Evolutionary conservation across 2,888 invertebrate genomes (phyloP).

Genomic region (Cheilosia scutellata): DNA sequence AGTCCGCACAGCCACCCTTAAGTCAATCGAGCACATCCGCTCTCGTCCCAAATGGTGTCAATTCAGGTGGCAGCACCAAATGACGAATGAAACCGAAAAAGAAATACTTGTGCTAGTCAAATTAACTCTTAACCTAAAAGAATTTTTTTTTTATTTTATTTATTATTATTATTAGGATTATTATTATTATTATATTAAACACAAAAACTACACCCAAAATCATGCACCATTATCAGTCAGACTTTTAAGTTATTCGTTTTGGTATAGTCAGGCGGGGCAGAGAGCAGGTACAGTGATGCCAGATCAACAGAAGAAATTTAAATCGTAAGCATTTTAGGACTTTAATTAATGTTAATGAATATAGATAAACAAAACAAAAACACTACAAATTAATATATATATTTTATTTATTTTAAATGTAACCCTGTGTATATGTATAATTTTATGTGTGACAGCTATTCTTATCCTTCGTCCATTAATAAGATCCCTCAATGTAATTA

Average conservation of each 20-base stretch:
- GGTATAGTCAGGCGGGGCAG: background rate
- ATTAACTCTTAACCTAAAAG: conserved; percentile 78
- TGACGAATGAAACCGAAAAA: conserved; percentile 85
- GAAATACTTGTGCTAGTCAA: conserved; percentile 85
- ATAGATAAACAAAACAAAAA: conserved; percentile 25
- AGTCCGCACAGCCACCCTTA: conserved; percentile 77
- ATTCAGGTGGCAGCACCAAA: conserved; percentile 80
- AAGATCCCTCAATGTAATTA: conserved; percentile 18
- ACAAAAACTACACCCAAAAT: background rate
- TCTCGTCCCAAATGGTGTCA: conserved; percentile 82
- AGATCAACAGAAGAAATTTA: background rate
- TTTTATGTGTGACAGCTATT: conserved; percentile 25
- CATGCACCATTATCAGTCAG: conserved; percentile 45
- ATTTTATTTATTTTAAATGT: conserved; percentile 66
- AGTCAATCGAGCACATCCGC: conserved; percentile 72
- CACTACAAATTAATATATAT: conserved; percentile 44
- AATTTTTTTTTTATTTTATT: conserved; percentile 47
- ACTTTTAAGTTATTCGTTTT: conserved; percentile 10
- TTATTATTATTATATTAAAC: background rate
- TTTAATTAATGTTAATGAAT: conserved; percentile 63
- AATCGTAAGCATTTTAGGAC: conserved; percentile 26
- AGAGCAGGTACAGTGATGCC: background rate
- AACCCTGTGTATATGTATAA: conserved; percentile 40
- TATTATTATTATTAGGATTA: conserved; percentile 39
- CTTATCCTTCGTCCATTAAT: conserved; percentile 29